These are phyloP conservation scores for Axis porcinus DNA, from an alignment of 2,113 vertebrate species.

Conservation along the genomic window DNA sequence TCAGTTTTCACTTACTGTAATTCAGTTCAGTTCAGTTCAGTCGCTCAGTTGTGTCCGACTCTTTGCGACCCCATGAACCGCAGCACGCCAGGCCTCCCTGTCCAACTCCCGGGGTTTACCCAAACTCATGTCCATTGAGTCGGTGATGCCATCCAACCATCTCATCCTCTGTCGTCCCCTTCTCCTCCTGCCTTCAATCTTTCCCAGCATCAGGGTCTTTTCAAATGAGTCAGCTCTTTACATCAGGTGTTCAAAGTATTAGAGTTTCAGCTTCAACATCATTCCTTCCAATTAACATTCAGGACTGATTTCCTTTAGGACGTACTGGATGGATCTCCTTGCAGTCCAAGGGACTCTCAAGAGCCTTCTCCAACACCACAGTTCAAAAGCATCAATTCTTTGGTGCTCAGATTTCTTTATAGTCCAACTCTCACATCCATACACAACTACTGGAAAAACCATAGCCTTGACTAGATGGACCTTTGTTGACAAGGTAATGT, in stretches of 20 bases:
- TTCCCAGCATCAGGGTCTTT: neutral
- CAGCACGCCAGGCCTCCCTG: accelerated
- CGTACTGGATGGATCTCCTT: neutral
- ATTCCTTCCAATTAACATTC: neutral
- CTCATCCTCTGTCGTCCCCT: neutral
- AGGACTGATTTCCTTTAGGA: accelerated
- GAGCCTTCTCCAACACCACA: neutral
- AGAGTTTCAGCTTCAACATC: neutral
- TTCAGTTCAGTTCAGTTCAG: neutral
- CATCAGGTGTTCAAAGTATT: neutral
- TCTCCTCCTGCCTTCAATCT: neutral
- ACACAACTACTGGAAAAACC: neutral
- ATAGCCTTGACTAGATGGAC: neutral
- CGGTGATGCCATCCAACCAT: neutral
- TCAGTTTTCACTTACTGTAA: neutral
- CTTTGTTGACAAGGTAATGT: neutral
- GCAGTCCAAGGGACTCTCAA: neutral
- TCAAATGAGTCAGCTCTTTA: neutral
- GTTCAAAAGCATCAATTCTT: neutral
- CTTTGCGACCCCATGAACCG: neutral
- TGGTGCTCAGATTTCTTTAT: accelerated
- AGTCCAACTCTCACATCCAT: accelerated
- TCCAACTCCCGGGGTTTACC: accelerated
- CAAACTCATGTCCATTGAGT: neutral
- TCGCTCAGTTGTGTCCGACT: neutral